phyloP scores from a whole-genome alignment of 2,113 vertebrate species.

The Megaceryle torquata region DNA sequence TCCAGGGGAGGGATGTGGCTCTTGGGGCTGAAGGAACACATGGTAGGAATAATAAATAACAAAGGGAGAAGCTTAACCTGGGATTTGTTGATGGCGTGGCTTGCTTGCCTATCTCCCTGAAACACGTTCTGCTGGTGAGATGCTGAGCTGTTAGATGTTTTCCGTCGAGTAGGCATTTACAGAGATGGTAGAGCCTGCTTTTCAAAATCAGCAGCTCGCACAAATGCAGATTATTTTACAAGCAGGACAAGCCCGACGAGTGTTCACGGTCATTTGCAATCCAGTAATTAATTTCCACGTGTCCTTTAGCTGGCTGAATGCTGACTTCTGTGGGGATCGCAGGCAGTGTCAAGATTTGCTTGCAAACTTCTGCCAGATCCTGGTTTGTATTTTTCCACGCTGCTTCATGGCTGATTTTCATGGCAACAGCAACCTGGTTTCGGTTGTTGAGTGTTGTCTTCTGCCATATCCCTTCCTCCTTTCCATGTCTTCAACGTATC shows the following conservation, averaged over 20 bases:
- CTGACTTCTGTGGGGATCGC: not conserved
- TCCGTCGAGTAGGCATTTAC: constrained; percentile 12
- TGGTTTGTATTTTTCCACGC: not conserved
- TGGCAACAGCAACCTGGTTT: not conserved
- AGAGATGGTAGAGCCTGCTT: constrained; percentile 40
- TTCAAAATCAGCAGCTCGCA: constrained; percentile 26
- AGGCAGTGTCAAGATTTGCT: not conserved
- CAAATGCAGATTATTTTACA: not conserved
- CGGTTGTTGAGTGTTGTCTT: not conserved
- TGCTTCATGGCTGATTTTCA: not conserved
- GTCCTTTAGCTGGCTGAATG: not conserved
- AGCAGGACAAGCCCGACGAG: not conserved
- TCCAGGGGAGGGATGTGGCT: not conserved
- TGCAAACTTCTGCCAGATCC: not conserved
- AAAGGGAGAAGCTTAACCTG: constrained; percentile 42
- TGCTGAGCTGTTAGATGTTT: constrained; percentile 52
- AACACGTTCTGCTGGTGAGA: constrained; percentile 56
- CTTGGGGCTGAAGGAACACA: not conserved
- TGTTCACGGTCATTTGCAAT: not conserved
- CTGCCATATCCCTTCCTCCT: not conserved
- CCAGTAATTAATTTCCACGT: constrained; percentile 9
- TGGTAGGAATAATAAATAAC: not conserved
- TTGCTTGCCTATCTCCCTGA: constrained; percentile 57
- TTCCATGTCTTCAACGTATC: fast-evolving
- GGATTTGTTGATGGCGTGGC: constrained; percentile 52